These are phyloP conservation scores for Melitaea cinxia DNA, from an alignment of 1,140 invertebrate genomes.

Conservation along the genomic window DNA sequence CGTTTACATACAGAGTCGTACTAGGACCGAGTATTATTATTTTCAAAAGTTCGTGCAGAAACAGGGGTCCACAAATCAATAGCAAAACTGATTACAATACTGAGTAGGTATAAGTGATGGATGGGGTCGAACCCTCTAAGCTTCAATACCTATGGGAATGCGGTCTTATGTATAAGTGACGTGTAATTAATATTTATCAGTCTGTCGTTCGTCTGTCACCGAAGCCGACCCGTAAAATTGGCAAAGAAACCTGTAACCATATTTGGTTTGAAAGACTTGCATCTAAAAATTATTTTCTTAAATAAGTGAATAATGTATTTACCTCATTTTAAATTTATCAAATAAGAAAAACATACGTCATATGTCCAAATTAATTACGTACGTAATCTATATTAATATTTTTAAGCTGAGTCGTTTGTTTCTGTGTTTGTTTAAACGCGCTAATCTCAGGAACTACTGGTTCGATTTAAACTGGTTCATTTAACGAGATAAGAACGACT, in stretches of 20 bases:
- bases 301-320: too few relatives aligned
- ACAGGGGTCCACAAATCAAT: conserved; percentile 27
- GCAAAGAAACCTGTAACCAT: not conserved
- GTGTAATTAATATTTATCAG: conserved; percentile 21
- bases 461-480: too few relatives aligned
- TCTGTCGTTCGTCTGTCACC: not conserved
- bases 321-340: too few relatives aligned
- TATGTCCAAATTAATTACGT: too few relatives aligned
- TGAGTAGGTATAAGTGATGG: conserved; percentile 21
- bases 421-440: too few relatives aligned
- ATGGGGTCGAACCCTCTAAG: conserved; percentile 30
- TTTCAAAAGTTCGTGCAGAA: conserved; percentile 4
- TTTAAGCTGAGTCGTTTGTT: too few relatives aligned
- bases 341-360: too few relatives aligned
- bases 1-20: not conserved
- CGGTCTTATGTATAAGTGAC: conserved; percentile 17
- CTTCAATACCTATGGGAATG: conserved; percentile 26
- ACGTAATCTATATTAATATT: too few relatives aligned
- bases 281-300: too few relatives aligned
- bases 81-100: conserved; percentile 26
- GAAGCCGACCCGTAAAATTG: not conserved
- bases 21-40: not conserved
- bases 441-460: too few relatives aligned
- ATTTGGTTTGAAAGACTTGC: not conserved
- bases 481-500: not conserved